Conservation (phyloP, 2,888 invertebrate species). For the Zele albiditarsus region DNA sequence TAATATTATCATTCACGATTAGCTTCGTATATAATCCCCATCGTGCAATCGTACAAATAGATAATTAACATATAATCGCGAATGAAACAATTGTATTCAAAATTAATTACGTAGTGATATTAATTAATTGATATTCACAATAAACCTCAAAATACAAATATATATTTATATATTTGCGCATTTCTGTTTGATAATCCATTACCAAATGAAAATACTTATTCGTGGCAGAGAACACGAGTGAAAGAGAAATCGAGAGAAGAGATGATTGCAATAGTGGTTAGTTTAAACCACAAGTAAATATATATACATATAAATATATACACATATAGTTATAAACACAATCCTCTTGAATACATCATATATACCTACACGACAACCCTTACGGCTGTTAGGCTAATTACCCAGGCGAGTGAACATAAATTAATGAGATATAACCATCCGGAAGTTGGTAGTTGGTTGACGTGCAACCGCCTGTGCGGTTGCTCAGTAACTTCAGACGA, state of each 20-base stretch:
- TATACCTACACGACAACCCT: slow-evolving; percentile 2
- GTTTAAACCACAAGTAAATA: slow-evolving; percentile 21
- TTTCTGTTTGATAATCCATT: background rate
- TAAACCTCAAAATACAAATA: too few species aligned
- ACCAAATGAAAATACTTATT: background rate
- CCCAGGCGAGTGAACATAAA: slow-evolving; percentile 39
- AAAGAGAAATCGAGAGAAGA: background rate
- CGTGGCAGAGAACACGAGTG: background rate
- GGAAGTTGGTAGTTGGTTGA: slow-evolving; percentile 38
- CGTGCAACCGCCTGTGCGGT: slow-evolving; percentile 18
- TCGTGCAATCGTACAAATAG: too few species aligned
- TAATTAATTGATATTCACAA: too few species aligned
- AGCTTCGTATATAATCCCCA: too few species aligned
- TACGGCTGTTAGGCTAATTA: slow-evolving; percentile 35
- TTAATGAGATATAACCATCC: slow-evolving; percentile 44
- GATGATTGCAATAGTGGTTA: slow-evolving; percentile 21
- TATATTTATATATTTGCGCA: too few species aligned
- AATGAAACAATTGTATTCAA: too few species aligned
- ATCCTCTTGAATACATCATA: background rate
- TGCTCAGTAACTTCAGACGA: slow-evolving; percentile 12
- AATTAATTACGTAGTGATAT: too few species aligned
- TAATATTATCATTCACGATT: too few species aligned
- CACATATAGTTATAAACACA: background rate
- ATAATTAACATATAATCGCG: too few species aligned
- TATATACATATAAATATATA: background rate